Evolutionary conservation across 2,888 invertebrate genomes (phyloP).

Genomic region (Allophyes oxyacanthae): DNA sequence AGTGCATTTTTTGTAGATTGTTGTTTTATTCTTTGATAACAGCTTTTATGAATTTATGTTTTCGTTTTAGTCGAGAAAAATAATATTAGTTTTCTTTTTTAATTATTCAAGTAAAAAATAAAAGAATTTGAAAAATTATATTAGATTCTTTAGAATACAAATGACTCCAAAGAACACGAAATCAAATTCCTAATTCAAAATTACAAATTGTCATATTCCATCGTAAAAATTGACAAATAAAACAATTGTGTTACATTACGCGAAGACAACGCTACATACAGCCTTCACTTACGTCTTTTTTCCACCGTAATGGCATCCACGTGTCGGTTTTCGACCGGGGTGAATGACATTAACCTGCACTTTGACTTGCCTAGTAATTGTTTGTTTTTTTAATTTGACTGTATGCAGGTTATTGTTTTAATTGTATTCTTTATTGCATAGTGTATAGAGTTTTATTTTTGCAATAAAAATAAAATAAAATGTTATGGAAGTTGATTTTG

Average conservation of each 20-base stretch:
- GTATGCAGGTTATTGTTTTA: slow-evolving; percentile 15
- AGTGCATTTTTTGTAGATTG: slow-evolving; percentile 18
- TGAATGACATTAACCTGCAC: slow-evolving; percentile 77
- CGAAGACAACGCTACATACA: slow-evolving; percentile 37
- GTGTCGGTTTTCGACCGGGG: slow-evolving; percentile 77
- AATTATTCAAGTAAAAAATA: no score
- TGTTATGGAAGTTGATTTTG: no score
- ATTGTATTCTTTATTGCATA: background rate
- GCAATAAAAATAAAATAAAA: background rate
- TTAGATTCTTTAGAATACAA: background rate
- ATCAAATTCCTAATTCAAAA: slow-evolving; percentile 20
- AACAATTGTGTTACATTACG: slow-evolving; percentile 22
- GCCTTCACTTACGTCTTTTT: slow-evolving; percentile 50
- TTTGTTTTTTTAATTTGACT: slow-evolving; percentile 55
- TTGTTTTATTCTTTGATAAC: no score
- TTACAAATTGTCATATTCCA: slow-evolving; percentile 35
- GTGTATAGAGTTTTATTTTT: background rate
- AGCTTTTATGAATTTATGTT: no score
- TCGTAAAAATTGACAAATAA: slow-evolving; percentile 22
- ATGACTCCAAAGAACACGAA: background rate
- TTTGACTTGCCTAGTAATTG: slow-evolving; percentile 73
- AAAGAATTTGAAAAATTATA: no score
- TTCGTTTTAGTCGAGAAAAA: no score
- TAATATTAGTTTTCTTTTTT: no score
- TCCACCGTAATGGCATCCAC: slow-evolving; percentile 61